Base-by-base conservation (phyloP, 2,888 invertebrate genomes). In the Leptura quadrifasciata region DNA sequence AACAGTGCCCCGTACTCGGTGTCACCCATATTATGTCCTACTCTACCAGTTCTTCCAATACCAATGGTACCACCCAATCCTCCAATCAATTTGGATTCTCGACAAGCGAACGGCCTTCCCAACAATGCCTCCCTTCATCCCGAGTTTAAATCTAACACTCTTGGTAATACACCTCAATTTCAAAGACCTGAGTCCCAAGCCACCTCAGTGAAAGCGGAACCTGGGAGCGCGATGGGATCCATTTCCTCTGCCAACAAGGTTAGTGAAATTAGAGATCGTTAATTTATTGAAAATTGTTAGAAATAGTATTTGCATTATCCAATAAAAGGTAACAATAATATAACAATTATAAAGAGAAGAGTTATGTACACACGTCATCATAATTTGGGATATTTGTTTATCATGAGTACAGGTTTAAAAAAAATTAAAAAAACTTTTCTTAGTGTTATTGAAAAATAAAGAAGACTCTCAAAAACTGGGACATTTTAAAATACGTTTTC, bases 11-110 rank as follows among this genome's bases (percentile, higher is more conserved):
- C 92, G 54, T 91, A 91, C 80, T 88, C 89, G 0, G 89, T 91
- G 0, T 85, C 91, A 0, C 91, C 93, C 0, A 90, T 94, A 83
- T 90, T 94, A 88, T 94, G 94, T 84, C 91, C 93, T 20, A 91
- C 94, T 74, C 78, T 90, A 64, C 86, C 89, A 3, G 85, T 89
- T 77, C 77, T 88, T 15, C 86, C 87, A 1, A 80, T 88, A 20
- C 85, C 88, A 12, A 69, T 88, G 55, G 80, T 86, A 1, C 84
- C 85, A 21, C 80, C 82, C 39, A 79, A 84, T 18, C 63, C 86
- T 1, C 74, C 80, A 12, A 21, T 65, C 9, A 57, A 31, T 20
- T 35, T 24, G 21, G 52, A 80, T 21, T 69, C 70, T 27, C 75
- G 75, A 18, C 79, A 79, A 65, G 69, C 55, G n/a, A 77, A 63